Evolutionary conservation across 2,113 vertebrate genomes (phyloP).

Genomic region (Lota lota): DNA sequence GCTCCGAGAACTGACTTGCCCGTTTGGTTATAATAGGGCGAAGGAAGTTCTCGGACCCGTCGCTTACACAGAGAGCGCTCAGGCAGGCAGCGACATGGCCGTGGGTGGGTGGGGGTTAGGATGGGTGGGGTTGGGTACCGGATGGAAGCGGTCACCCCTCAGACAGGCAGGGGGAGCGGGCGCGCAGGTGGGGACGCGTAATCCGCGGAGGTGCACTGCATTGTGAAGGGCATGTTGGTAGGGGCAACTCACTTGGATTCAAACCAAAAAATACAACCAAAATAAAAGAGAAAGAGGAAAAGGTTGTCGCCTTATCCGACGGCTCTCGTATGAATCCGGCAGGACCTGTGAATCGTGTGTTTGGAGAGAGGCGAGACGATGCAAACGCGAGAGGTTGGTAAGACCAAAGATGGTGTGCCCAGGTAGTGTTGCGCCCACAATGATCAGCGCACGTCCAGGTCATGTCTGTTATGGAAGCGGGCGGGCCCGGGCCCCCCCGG

Average conservation of each 20-base stretch:
- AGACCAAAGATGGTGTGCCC: constrained; percentile 65
- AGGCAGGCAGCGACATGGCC: constrained; percentile 94
- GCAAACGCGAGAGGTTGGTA: constrained; percentile 1
- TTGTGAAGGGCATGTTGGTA: constrained; percentile 70
- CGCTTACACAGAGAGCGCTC: constrained; percentile 52
- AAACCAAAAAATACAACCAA: constrained; percentile 8
- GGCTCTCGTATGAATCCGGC: constrained; percentile 9
- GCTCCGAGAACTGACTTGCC: constrained; percentile 76
- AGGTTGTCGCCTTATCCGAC: no score
- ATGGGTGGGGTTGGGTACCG: constrained; percentile 80
- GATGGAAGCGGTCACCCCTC: constrained; percentile 89
- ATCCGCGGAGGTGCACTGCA: constrained; percentile 77
- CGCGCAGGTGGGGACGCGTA: constrained; percentile 58
- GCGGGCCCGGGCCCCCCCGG: constrained; percentile 47
- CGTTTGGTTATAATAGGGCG: constrained; percentile 28
- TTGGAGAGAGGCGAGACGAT: not conserved
- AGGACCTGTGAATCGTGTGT: constrained; percentile 13
- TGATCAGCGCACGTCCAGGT: constrained; percentile 80
- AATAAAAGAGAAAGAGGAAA: not conserved
- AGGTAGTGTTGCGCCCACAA: constrained; percentile 81
- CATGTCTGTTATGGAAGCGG: constrained; percentile 48
- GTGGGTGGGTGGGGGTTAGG: constrained; percentile 78
- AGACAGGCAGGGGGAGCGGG: constrained; percentile 73
- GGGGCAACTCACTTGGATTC: constrained; percentile 68
- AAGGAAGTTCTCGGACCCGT: constrained; percentile 73